Evolutionary conservation across 2,797 vertebrate genomes (phyloP).

Genomic region (Tragopan temminckii): DNA sequence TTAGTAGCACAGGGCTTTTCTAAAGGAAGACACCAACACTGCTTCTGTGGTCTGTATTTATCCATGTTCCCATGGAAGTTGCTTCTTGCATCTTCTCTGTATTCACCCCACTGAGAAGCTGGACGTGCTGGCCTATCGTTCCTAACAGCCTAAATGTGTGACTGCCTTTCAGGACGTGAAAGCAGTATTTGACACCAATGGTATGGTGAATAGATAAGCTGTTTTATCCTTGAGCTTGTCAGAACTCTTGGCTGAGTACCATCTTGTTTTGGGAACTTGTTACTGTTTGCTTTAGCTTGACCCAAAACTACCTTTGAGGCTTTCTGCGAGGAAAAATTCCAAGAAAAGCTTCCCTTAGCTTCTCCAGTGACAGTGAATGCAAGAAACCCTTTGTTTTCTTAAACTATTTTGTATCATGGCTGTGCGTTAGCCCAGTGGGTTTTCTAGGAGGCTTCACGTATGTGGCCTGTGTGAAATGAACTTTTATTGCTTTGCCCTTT

Average conservation of each 20-base stretch:
- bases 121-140: background rate
- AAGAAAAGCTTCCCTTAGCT: background rate
- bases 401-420: background rate
- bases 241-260: background rate
- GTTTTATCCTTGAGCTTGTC: background rate
- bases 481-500: background rate
- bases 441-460: background rate
- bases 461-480: background rate
- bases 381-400: background rate
- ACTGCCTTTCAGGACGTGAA: background rate
- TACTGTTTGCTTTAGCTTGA: background rate
- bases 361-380: background rate
- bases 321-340: background rate
- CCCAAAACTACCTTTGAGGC: background rate
- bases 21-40: background rate
- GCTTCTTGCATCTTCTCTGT: background rate
- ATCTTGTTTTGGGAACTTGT: background rate
- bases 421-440: background rate
- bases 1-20: background rate
- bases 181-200: background rate
- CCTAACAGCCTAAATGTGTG: background rate
- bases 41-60: background rate
- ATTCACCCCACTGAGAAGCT: background rate
- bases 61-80: fast-evolving
- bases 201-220: background rate